These are phyloP conservation scores for Rhingia campestris DNA, from an alignment of 2,888 invertebrate genomes.

Conservation along the genomic window DNA sequence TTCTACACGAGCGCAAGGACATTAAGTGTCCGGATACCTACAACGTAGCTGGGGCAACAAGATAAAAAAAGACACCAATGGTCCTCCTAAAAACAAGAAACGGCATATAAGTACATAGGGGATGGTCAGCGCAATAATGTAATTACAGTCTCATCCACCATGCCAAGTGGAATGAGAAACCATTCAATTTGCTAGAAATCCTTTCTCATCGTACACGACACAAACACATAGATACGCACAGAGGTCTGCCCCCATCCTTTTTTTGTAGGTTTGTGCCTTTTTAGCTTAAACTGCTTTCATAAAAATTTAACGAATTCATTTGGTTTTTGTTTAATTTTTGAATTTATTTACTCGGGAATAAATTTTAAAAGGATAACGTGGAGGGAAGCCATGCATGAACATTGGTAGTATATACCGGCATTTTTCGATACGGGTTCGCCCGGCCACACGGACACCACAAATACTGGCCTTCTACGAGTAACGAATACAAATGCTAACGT, in stretches of 20 bases:
- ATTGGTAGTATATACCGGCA: constrained; percentile 45
- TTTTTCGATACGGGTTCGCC: constrained; percentile 33
- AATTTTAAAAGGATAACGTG: constrained; percentile 72
- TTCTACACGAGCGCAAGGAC: constrained; percentile 27
- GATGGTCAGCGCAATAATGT: constrained; percentile 51
- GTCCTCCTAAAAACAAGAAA: constrained; percentile 29
- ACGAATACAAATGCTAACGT: constrained; percentile 71
- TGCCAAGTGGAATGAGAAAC: constrained; percentile 4
- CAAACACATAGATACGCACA: constrained; percentile 23
- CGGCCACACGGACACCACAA: constrained; percentile 46
- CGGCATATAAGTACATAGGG: constrained; percentile 24
- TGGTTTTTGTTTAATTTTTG: constrained; percentile 71
- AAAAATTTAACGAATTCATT: constrained; percentile 70
- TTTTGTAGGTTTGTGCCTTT: constrained; percentile 12
- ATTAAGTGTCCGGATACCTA: constrained; percentile 36
- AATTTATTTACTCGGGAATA: constrained; percentile 73
- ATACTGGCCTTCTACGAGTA: constrained; percentile 55
- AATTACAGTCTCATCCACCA: constrained; percentile 59
- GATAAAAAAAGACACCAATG: neutral
- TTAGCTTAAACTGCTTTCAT: constrained; percentile 48
- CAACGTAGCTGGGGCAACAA: constrained; percentile 10
- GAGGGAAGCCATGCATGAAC: constrained; percentile 70
- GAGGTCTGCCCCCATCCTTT: constrained; percentile 2
- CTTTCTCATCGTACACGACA: constrained; percentile 14
- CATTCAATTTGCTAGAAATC: constrained; percentile 52